A percentile compares a stretch with the other conserved stretches of the same genome.
phyloP scores from a whole-genome alignment of 2,797 vertebrate genomes.

The Chaetophractus vellerosus region DNA sequence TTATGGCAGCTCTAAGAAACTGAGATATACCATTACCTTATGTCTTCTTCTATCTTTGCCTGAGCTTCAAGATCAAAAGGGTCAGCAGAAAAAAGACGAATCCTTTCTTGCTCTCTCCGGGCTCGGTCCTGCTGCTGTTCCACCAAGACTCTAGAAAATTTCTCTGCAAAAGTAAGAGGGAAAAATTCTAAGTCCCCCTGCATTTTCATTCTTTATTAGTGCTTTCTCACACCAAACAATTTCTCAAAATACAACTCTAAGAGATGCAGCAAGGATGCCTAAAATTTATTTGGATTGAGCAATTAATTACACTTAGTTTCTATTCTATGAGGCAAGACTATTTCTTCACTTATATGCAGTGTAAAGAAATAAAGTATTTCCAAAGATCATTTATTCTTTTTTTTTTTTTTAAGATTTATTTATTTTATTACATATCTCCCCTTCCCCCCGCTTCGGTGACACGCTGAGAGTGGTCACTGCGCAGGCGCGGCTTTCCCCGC shows the following conservation, averaged over 20 bases:
- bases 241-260: conserved; percentile 46
- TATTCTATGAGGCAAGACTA: not conserved
- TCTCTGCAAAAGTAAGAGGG: conserved; percentile 91
- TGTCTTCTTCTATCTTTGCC: conserved; percentile 99
- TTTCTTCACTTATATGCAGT: conserved; percentile 30
- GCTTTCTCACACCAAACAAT: conserved; percentile 1
- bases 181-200: conserved; percentile 19
- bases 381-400: conserved; percentile 7
- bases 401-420: too few species aligned
- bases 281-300: conserved; percentile 2
- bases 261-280: not conserved
- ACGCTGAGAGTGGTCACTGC: too few species aligned
- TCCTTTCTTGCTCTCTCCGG: conserved; percentile 96
- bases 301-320: not conserved
- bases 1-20: too few species aligned
- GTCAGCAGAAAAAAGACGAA: conserved; percentile 96
- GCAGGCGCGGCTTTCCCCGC: too few species aligned
- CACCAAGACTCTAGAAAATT: conserved; percentile 96
- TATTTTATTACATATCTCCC: too few species aligned
- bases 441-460: too few species aligned
- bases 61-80: conserved; percentile 99
- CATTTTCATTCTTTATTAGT: not conserved
- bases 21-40: conserved; percentile 91
- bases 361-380: conserved; percentile 10
- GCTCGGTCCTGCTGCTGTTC: conserved; percentile 98